These are phyloP conservation scores for Caenorhabditis sp. DNA, from an alignment of 2,888 invertebrate genomes.

Conservation along the genomic window DNA sequence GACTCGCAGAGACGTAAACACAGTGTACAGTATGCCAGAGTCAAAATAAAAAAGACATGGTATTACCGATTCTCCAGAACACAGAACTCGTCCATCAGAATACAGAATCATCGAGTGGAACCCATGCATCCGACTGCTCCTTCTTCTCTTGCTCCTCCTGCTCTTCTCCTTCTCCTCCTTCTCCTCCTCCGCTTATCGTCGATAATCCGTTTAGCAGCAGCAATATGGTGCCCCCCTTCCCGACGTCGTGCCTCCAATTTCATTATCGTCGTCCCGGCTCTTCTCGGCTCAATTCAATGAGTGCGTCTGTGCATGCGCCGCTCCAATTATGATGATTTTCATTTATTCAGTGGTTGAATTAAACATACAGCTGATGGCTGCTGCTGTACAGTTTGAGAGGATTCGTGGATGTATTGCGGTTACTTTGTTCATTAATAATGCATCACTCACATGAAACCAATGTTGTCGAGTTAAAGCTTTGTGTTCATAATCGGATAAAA, in stretches of 20 bases:
- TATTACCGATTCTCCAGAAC: not conserved
- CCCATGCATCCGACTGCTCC: not conserved
- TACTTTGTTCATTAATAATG: too few relatives aligned
- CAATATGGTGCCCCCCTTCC: constrained; percentile 50
- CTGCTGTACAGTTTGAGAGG: not conserved
- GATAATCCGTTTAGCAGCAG: constrained; percentile 44
- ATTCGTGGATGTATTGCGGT: too few relatives aligned
- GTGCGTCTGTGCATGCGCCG: constrained; percentile 22
- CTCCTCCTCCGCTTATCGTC: constrained; percentile 36
- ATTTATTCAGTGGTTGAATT: constrained; percentile 8
- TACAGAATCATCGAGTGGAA: not conserved
- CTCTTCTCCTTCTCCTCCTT: not conserved
- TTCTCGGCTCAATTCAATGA: constrained; percentile 40
- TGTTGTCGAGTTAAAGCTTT: constrained; percentile 50
- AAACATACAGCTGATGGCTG: not conserved
- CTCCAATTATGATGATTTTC: constrained; percentile 12
- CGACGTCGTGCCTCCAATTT: constrained; percentile 23
- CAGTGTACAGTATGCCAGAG: too few relatives aligned
- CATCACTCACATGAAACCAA: constrained; percentile 5
- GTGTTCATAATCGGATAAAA: not conserved
- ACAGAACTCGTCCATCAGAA: not conserved
- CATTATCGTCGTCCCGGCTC: constrained; percentile 38
- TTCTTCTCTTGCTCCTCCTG: not conserved
- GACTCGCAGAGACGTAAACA: too few relatives aligned
- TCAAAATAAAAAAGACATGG: too few relatives aligned